Evolutionary conservation across 1,140 invertebrate genomes (phyloP).

Genomic region (Drosophila biarmipes): DNA sequence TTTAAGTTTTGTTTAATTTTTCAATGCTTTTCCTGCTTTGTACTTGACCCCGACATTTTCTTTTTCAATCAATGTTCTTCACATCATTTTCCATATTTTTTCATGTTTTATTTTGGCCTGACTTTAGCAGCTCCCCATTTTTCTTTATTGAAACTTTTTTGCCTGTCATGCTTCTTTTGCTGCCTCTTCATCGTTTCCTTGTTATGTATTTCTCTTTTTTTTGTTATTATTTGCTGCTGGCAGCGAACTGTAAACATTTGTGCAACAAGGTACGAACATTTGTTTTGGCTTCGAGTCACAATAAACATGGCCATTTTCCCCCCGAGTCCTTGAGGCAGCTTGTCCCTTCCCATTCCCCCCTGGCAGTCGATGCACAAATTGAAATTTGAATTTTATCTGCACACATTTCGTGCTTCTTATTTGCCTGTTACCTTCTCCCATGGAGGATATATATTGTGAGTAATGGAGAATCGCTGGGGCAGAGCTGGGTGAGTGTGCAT

Average conservation of each 20-base stretch:
- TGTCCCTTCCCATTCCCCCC: slow-evolving; percentile 10
- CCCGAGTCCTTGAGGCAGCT: slow-evolving; percentile 11
- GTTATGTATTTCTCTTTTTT: slow-evolving; percentile 17
- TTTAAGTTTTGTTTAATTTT: not conserved
- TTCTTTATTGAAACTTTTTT: slow-evolving; percentile 45
- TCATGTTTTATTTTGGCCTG: not conserved
- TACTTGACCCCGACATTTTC: not conserved
- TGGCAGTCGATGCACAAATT: slow-evolving; percentile 67
- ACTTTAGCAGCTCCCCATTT: slow-evolving; percentile 13
- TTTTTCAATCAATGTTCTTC: not conserved
- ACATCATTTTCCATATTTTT: not conserved
- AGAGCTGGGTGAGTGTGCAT: slow-evolving; percentile 11
- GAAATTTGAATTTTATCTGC: slow-evolving; percentile 79
- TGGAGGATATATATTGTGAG: slow-evolving; percentile 5
- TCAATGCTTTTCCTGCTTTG: no score
- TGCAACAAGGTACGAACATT: slow-evolving; percentile 78
- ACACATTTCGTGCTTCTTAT: slow-evolving; percentile 75
- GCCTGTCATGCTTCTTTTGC: slow-evolving; percentile 39
- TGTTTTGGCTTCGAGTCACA: slow-evolving; percentile 75
- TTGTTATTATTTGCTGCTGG: slow-evolving; percentile 39
- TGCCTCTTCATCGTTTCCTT: slow-evolving; percentile 32
- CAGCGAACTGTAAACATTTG: slow-evolving; percentile 75
- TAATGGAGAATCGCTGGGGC: not conserved
- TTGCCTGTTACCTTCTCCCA: slow-evolving; percentile 48
- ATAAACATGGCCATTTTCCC: slow-evolving; percentile 62